phyloP scores from a whole-genome alignment of 2,797 vertebrate species.

The Peromyscus melanophrys region DNA sequence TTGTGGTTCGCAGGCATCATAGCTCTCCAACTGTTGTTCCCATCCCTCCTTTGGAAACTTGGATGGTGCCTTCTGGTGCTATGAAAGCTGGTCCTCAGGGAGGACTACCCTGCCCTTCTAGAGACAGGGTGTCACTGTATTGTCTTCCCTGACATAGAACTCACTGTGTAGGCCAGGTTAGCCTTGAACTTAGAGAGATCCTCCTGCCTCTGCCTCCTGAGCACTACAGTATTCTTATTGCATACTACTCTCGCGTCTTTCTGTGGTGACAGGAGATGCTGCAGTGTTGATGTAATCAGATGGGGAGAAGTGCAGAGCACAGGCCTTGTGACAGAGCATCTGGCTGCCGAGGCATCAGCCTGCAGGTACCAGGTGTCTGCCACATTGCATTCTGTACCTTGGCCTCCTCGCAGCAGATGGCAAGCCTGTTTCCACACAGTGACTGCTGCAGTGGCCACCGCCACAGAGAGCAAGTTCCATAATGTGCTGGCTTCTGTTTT shows the following conservation, averaged over 20 bases:
- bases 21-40: not conserved
- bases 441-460: accelerated
- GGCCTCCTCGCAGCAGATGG: too few species aligned
- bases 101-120: not conserved
- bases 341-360: not conserved
- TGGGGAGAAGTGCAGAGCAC: not conserved
- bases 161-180: not conserved
- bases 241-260: not conserved
- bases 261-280: not conserved
- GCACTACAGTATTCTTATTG: not conserved
- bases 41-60: not conserved
- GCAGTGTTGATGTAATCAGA: not conserved
- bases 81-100: not conserved
- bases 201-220: not conserved
- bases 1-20: not conserved
- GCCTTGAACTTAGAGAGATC: not conserved
- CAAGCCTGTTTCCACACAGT: not conserved
- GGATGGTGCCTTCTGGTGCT: not conserved
- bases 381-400: not conserved
- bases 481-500: not conserved
- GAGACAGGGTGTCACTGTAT: not conserved
- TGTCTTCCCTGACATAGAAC: not conserved
- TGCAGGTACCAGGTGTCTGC: not conserved
- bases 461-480: accelerated
- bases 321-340: not conserved